Evolutionary conservation across 2,113 vertebrate species (phyloP), one percentile per base, ranked within the genome.

Genomic region (Morphnarchus princeps): DNA sequence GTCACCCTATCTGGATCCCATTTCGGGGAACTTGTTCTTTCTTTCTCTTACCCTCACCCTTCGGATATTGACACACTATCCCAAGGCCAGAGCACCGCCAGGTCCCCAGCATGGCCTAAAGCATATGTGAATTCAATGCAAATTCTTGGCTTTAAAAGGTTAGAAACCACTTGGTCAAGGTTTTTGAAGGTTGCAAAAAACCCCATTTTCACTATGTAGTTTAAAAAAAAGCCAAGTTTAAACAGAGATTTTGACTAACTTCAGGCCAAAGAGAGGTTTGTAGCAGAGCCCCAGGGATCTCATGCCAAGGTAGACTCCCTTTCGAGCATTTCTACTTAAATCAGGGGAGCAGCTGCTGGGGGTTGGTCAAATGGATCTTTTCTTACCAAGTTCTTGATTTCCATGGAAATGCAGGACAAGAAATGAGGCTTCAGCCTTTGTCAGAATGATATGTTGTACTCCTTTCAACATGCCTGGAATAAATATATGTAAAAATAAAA

Each of bases 171-270:
- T 61, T 26, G 16, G 13, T 47, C 43, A 83, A 52, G 9, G 8
- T 5, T 83, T 26, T 20, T 69, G 11, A 71, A 52, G 9, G 18
- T 22, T n/a, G 10, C 31, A 36, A 50, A 65, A 54, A 47, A 10
- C 0, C 1, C 7, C 12, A 13, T 43, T 72, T 76, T 65, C 34
- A 36, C 16, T 40, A 26, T 15, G 6, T 15, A 40, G 11, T 43
- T 52, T 59, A 13, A 38, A 28, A 26, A 26, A 50, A 52, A 17
- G 15, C 24, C 5, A 71, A 21, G 5, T 49, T 49, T 61, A 67
- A 40, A 43, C 10, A 32, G 45, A 52, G 24, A 45, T 76, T 36
- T 71, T 72, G 2, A 66, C 26, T 58, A 32, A 36, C 11, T 36
- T 65, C n/a, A 49, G 50, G 32, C 11, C 45, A 66, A 81, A 81